These are phyloP conservation scores for Sipha flava DNA, from an alignment of 1,140 invertebrate genomes.

Conservation along the genomic window DNA sequence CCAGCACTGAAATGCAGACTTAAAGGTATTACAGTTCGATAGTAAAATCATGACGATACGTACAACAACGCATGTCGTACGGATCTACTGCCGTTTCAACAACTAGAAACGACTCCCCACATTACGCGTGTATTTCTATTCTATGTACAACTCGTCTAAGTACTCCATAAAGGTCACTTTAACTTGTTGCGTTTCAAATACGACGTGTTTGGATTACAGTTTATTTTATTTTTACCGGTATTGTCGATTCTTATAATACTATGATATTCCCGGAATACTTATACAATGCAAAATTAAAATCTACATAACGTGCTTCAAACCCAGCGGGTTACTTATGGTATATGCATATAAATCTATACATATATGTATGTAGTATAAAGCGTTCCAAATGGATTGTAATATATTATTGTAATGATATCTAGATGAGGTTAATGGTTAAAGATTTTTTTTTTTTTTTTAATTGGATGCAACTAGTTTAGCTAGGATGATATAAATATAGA, in stretches of 20 bases:
- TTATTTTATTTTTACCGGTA: neutral
- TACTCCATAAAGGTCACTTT: neutral
- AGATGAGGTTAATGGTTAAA: conserved; percentile 21
- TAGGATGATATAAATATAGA: conserved; percentile 22
- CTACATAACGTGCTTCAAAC: conserved; percentile 30
- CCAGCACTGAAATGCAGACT: no score
- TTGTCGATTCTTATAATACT: neutral
- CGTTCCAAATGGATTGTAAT: conserved; percentile 3
- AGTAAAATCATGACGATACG: no score
- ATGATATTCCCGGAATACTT: neutral
- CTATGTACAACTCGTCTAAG: neutral
- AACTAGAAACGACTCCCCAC: no score
- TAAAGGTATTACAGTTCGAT: no score
- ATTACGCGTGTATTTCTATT: no score
- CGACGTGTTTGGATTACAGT: neutral
- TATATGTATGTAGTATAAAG: conserved; percentile 15
- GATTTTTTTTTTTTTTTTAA: neutral
- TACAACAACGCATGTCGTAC: no score
- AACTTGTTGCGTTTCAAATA: neutral
- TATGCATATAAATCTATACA: no score
- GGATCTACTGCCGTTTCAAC: no score
- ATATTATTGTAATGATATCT: conserved; percentile 21
- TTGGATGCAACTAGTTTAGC: conserved; percentile 28
- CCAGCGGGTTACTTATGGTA: neutral
- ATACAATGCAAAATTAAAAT: neutral